Evolutionary conservation across 1,140 invertebrate genomes (phyloP).

Genomic region (Brachionus paranguensis): DNA sequence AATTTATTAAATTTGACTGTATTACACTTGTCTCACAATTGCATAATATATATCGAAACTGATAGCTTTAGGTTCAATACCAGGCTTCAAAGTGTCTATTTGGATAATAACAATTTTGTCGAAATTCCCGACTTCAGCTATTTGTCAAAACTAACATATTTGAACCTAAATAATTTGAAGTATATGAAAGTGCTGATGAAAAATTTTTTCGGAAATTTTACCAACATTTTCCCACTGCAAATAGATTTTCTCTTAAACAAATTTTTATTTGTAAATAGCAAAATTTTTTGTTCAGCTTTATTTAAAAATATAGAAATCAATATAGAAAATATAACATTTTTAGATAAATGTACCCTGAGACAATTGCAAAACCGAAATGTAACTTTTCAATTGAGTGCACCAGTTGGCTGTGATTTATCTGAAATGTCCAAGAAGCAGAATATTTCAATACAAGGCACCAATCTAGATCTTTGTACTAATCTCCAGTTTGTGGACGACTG

Average conservation of each 20-base stretch:
- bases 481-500: background rate
- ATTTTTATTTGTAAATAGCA: background rate
- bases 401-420: background rate
- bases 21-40: background rate
- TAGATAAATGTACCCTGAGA: background rate
- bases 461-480: background rate
- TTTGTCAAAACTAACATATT: background rate
- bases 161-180: background rate
- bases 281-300: background rate
- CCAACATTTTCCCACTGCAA: background rate
- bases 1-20: background rate
- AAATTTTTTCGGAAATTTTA: background rate
- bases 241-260: background rate
- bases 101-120: background rate
- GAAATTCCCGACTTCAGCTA: background rate
- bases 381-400: background rate
- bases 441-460: background rate
- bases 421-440: background rate
- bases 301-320: background rate
- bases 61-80: background rate
- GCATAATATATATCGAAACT: background rate
- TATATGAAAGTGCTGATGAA: background rate
- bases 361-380: background rate
- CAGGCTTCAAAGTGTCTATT: background rate
- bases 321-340: background rate